Percentiles rank a stretch among this genome's conserved stretches.
Evolutionary conservation across 2,888 invertebrate genomes (phyloP).

Genomic region (Pherbina coryleti): DNA sequence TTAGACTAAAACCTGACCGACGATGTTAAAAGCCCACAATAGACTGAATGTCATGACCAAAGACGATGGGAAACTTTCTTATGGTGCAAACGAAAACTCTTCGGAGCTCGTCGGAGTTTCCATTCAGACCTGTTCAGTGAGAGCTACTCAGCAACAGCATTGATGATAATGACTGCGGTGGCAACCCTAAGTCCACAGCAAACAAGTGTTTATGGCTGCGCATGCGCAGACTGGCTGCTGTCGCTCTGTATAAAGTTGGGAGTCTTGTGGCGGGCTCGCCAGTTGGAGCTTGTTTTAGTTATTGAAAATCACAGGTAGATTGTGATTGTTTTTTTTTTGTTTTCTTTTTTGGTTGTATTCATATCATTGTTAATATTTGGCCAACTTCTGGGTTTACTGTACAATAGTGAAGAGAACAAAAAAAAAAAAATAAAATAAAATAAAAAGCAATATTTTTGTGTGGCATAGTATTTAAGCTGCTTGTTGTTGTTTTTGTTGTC

Average conservation of each 20-base stretch:
- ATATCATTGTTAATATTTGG: neutral
- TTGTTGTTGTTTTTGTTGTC: no score
- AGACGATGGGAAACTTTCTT: slow-evolving; percentile 45
- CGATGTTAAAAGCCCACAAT: slow-evolving; percentile 57
- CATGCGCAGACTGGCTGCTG: neutral
- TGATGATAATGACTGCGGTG: neutral
- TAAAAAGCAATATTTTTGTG: no score
- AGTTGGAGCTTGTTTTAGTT: neutral
- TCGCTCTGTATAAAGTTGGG: neutral
- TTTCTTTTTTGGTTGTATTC: no score
- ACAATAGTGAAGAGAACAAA: no score
- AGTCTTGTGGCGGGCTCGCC: neutral
- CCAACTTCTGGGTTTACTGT: no score
- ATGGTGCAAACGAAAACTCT: neutral
- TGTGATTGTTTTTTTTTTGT: neutral
- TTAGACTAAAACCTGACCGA: slow-evolving; percentile 49
- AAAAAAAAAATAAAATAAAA: no score
- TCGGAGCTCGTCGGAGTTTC: neutral
- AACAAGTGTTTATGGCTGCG: neutral
- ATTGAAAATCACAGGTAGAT: neutral
- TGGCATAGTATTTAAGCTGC: no score
- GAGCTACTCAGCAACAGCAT: neutral
- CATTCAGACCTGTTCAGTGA: no score
- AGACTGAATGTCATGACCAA: slow-evolving; percentile 66
- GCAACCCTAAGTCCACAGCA: neutral